Conservation (phyloP, 2,113 vertebrate species). For the Muntiacus reevesi region DNA sequence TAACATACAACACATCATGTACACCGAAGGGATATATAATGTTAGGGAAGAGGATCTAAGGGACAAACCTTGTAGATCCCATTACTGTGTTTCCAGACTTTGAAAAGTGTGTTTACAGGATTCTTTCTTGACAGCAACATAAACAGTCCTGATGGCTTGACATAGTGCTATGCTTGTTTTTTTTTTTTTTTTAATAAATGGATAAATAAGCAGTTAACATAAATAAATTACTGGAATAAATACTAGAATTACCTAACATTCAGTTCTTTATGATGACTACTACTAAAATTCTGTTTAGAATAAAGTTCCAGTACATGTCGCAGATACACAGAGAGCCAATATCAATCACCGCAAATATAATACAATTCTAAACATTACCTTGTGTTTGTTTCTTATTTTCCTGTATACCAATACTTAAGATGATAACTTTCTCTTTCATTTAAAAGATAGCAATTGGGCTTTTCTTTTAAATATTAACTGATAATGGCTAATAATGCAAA, state of each 20-base stretch:
- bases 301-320: not conserved
- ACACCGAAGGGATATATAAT: not conserved
- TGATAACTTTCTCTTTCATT: not conserved
- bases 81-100: not conserved
- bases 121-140: not conserved
- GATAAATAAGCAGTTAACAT: not conserved
- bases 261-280: not conserved
- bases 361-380: not conserved
- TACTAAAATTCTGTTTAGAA: not conserved
- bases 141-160: not conserved
- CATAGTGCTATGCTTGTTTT: not conserved
- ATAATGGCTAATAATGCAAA: not conserved
- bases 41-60: not conserved
- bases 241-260: not conserved
- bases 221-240: not conserved
- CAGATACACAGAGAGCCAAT: not conserved
- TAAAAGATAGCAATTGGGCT: not conserved
- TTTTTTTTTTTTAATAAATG: not conserved
- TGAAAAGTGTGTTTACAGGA: not conserved
- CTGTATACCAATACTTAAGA: not conserved
- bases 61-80: fast-evolving
- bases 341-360: not conserved
- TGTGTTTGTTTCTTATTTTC: not conserved
- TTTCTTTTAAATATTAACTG: not conserved
- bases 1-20: not conserved